A percentile compares a stretch with the other conserved stretches of the same genome.
phyloP scores from a whole-genome alignment of 2,888 invertebrate genomes.

The Leucozona laternaria region DNA sequence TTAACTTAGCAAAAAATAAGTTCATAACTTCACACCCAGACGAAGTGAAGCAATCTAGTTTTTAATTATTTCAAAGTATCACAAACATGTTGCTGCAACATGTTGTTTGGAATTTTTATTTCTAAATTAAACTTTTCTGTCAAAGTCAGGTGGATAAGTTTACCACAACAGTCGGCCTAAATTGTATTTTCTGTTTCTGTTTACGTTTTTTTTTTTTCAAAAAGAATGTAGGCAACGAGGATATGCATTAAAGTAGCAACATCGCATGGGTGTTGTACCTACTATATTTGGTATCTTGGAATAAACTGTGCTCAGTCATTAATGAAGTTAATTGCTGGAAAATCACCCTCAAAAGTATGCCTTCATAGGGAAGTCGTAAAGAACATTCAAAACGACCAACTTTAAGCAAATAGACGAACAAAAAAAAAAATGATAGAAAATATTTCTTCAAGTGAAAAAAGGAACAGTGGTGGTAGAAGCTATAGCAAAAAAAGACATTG shows the following conservation, averaged over 20 bases:
- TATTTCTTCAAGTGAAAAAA: conserved; percentile 18
- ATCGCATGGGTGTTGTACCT: neutral
- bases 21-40: conserved; percentile 30
- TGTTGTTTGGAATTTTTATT: neutral
- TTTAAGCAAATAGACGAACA: conserved; percentile 18
- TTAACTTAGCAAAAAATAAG: conserved; percentile 30
- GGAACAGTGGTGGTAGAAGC: neutral
- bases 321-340: conserved; percentile 73
- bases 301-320: conserved; percentile 66
- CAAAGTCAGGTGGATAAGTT: conserved; percentile 23
- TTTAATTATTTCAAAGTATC: conserved; percentile 40
- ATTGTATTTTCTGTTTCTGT: neutral
- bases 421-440: conserved; percentile 6
- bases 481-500: neutral
- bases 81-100: conserved; percentile 52
- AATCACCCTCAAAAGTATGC: conserved; percentile 55
- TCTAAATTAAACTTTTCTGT: conserved; percentile 6
- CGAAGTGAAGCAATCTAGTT: conserved; percentile 10
- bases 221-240: neutral
- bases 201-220: neutral
- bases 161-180: conserved; percentile 1
- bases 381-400: conserved; percentile 33
- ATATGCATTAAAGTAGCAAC: neutral
- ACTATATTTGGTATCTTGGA: neutral
- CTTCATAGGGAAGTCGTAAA: conserved; percentile 1